Percentiles rank a stretch among this genome's conserved stretches.
Conservation (phyloP, 2,888 invertebrate species). For the Phrixothrix hirtus region DNA sequence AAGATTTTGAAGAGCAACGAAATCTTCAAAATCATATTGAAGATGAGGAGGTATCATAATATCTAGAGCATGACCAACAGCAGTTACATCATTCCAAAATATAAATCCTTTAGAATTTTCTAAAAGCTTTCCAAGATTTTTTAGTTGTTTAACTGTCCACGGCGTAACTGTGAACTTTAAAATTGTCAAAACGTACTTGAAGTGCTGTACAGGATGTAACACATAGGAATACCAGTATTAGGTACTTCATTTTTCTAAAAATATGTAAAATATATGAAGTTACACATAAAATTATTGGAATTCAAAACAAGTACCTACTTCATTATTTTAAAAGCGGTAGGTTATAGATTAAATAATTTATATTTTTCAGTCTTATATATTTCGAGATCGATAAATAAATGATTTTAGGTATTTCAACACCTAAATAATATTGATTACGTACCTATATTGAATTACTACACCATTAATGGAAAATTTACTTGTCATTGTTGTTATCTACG, state of each 20-base stretch:
- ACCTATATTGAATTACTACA: too few relatives aligned
- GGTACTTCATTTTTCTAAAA: not conserved
- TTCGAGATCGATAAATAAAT: too few relatives aligned
- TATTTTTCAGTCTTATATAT: too few relatives aligned
- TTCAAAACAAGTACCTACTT: too few relatives aligned
- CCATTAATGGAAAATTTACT: too few relatives aligned
- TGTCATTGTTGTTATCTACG: too few relatives aligned
- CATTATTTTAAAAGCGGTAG: too few relatives aligned
- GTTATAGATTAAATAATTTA: too few relatives aligned
- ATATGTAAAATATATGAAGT: too few relatives aligned
- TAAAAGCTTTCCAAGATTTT: constrained; percentile 2
- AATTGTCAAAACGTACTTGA: constrained; percentile 38
- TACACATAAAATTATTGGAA: too few relatives aligned
- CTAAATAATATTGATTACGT: too few relatives aligned
- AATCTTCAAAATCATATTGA: constrained; percentile 54
- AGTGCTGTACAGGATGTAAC: not conserved
- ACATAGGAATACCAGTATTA: not conserved
- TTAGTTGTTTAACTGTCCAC: constrained; percentile 22
- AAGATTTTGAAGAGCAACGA: constrained; percentile 53
- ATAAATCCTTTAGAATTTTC: constrained; percentile 5
- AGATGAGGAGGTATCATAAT: constrained; percentile 66
- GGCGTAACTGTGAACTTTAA: constrained; percentile 45
- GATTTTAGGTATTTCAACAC: too few relatives aligned
- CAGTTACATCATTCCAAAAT: constrained; percentile 56
- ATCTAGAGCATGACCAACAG: constrained; percentile 53